These are phyloP conservation scores for Metallyticus violacea DNA, from an alignment of 2,888 invertebrate genomes.

Conservation along the genomic window DNA sequence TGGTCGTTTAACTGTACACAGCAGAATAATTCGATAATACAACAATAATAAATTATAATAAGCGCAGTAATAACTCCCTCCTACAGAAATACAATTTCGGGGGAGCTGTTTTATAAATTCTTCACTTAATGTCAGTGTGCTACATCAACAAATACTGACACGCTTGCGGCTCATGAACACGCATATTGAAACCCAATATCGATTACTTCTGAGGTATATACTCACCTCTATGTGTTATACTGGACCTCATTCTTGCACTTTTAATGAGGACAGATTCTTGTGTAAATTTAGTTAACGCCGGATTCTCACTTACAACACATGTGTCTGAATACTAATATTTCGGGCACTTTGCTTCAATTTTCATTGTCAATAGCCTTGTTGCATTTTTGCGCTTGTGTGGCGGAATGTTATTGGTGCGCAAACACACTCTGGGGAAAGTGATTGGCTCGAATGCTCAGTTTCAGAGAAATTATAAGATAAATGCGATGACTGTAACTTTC, in stretches of 20 bases:
- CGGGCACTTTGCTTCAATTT: neutral
- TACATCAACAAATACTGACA: neutral
- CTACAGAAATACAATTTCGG: neutral
- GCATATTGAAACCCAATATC: neutral
- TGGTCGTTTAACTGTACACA: neutral
- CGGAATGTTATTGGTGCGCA: slow-evolving; percentile 21
- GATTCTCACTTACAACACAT: neutral
- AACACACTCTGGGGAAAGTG: neutral
- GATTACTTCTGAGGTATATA: neutral
- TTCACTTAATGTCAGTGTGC: neutral
- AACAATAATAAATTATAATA: neutral
- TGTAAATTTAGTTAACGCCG: neutral
- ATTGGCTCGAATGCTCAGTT: slow-evolving; percentile 17
- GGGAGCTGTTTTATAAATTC: neutral
- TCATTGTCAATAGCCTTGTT: neutral
- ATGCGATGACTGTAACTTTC: no score
- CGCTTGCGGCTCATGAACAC: neutral
- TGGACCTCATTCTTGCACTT: neutral
- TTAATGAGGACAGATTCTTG: neutral
- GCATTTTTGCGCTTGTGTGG: slow-evolving; percentile 24
- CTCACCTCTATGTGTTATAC: neutral
- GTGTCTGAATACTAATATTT: neutral
- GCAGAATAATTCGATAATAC: neutral
- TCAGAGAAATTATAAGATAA: neutral
- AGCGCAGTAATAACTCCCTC: neutral